Evolutionary conservation across 1,140 invertebrate genomes (phyloP), one percentile per base, ranked within the genome.

Genomic region (Telenomus remus): DNA sequence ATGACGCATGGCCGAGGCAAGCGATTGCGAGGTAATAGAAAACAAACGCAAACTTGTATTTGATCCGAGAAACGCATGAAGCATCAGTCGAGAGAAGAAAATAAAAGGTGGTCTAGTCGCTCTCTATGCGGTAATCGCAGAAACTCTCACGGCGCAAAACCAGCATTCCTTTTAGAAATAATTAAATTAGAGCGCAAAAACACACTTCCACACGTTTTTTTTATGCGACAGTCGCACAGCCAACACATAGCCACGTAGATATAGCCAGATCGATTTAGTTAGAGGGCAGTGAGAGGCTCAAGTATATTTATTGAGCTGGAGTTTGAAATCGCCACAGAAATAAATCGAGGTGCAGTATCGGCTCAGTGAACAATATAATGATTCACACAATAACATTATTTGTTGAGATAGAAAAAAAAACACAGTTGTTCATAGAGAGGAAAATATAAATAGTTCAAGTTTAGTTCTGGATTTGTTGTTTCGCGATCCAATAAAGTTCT

Each of bases 181-280:
- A 78, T 78, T 70, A 73, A 60, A 78, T 78, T 78, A 69, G 69
- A 78, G 70, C 60, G 72, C 72, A 78, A 73, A 78, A 78, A 73
- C 48, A 77, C 69, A 73, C 56, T 76, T 63, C 53, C 68, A 76
- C 74, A 53, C 63, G 63, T 66, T 72, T 73, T 66, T 72, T 73
- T 77, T 72, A 77, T 77, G 69, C 65, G 76, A 73, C 69, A 78
- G 64, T 73, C 53, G 75, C 69, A 70, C 69, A 73, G 76, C 64
- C 70, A 78, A 78, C 76, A 78, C 60, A 66, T 70, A 78, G 69
- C 63, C 76, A 61, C 65, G 65, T 39, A 73, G 69, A 70, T 63
- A 77, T 72, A 77, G 75, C 54, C 55, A 73, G 69, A 78, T 78
- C 76, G 69, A 73, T 78, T 78, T 65, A 70, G 76, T 78, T 61